A percentile compares a stretch with the other conserved stretches of the same genome.
Conservation (phyloP, 2,888 invertebrate species). For the Autographa gamma region DNA sequence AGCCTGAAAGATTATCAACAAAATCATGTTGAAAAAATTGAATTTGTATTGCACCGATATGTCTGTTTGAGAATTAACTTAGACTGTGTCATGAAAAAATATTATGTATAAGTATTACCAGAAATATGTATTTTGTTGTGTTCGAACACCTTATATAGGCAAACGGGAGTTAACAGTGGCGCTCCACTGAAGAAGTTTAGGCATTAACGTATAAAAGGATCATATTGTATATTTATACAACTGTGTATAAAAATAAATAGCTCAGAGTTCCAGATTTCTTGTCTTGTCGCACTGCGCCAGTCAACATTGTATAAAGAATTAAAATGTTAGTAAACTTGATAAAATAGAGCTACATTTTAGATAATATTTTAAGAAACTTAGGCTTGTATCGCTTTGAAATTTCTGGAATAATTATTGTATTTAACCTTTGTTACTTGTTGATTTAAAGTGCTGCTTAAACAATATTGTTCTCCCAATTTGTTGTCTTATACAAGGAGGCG, state of each 20-base stretch:
- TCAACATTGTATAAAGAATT: slow-evolving; percentile 1
- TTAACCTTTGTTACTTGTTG: not conserved
- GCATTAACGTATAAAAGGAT: slow-evolving; percentile 1
- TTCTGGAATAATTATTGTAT: not conserved
- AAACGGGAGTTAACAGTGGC: not conserved
- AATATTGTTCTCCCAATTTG: not conserved
- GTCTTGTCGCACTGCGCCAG: not conserved
- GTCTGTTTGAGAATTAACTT: too few relatives aligned
- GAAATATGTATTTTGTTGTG: too few relatives aligned
- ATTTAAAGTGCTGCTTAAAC: not conserved
- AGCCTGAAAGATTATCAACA: too few relatives aligned
- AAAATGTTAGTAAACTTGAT: not conserved
- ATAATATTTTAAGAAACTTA: not conserved
- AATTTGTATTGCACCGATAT: too few relatives aligned
- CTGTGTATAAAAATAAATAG: not conserved
- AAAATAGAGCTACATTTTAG: not conserved
- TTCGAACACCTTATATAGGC: not conserved
- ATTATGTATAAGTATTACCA: too few relatives aligned
- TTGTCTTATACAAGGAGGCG: not conserved
- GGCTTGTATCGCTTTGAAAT: not conserved
- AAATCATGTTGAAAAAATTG: too few relatives aligned
- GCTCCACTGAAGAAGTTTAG: not conserved
- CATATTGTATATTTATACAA: not conserved
- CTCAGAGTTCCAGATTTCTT: not conserved
- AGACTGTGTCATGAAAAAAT: too few relatives aligned